A percentile compares a stretch with the other conserved stretches of the same genome.
phyloP scores from a whole-genome alignment of 2,888 invertebrate genomes.

The Epistrophella euchroma region DNA sequence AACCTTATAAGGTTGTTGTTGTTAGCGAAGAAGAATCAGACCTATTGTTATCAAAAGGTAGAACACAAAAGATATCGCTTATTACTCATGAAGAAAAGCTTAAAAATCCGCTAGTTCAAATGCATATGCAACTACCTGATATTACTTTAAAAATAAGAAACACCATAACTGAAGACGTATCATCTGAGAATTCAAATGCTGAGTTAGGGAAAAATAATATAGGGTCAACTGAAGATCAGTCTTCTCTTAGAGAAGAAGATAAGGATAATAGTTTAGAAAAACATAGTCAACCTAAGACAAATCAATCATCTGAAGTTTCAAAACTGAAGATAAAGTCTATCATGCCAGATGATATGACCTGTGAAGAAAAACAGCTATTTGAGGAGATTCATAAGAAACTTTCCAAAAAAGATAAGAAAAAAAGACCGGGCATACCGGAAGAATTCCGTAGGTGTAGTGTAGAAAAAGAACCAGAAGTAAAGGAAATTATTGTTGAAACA shows the following conservation, averaged over 20 bases:
- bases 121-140: constrained; percentile 86
- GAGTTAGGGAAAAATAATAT: constrained; percentile 62
- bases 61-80: constrained; percentile 85
- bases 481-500: constrained; percentile 40
- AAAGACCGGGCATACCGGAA: constrained; percentile 82
- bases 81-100: constrained; percentile 90
- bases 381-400: constrained; percentile 82
- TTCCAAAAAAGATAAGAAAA: constrained; percentile 83
- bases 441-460: constrained; percentile 79
- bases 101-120: constrained; percentile 87
- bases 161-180: constrained; percentile 80
- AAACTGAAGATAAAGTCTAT: constrained; percentile 28
- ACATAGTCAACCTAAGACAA: constrained; percentile 3
- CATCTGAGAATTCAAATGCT: constrained; percentile 74
- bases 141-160: constrained; percentile 82
- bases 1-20: constrained; percentile 79
- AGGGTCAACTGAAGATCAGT: constrained; percentile 62
- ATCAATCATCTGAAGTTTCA: constrained; percentile 9
- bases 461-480: constrained; percentile 24
- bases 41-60: constrained; percentile 79
- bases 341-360: constrained; percentile 79
- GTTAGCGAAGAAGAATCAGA: constrained; percentile 80
- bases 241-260: constrained; percentile 66
- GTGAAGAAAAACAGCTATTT: constrained; percentile 82
- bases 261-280: constrained; percentile 32